Evolutionary conservation across 2,888 invertebrate genomes (phyloP), one percentile per base, ranked within the genome.

Genomic region (Flexamia atlantica): DNA sequence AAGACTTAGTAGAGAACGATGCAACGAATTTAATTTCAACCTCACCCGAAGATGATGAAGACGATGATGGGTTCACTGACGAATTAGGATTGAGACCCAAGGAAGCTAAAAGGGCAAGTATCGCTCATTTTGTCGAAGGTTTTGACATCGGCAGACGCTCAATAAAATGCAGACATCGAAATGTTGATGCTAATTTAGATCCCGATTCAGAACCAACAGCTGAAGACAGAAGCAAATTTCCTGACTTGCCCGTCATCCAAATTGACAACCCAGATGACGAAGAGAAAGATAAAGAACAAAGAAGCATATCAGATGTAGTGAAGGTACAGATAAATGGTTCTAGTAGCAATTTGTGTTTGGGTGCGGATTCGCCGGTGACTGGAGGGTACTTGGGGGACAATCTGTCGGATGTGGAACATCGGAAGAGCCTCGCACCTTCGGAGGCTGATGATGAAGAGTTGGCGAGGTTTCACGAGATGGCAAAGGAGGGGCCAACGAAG

Each of bases 91-190:
- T 87, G 14, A 83, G 84, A 68, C 28, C 60, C 5, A 76, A 82
- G 7, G 79, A 83, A 64, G 40, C 76, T 36, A 87, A 86, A 81
- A 76, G 85, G 88, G 96, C 96, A 89, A 96, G 96, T 88, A 90
- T 97, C 88, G 96, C 96, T 0, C 94, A 95, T 87, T 96, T 96
- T 88, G 95, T 95, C 85, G 96, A 96, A 90, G 96, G 96, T 25
- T 86, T 93, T 89, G 96, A 97, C 89, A 96, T 97, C 85, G 95
- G 95, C 0, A 92, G 96, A 72, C 93, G 94, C 89, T 96, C 96
- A 1, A 95, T 96, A 89, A 95, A 94, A 86, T 87, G 88, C 82
- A 85, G 87, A 68, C 88, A 88, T 85, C 87, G 84, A 80, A 86
- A 86, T 80, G 81, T 85, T 32, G 79, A 85, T 28, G 64, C 42